Evolutionary conservation across 2,888 invertebrate species (phyloP).

Genomic region (Hydropsyche betteni): DNA sequence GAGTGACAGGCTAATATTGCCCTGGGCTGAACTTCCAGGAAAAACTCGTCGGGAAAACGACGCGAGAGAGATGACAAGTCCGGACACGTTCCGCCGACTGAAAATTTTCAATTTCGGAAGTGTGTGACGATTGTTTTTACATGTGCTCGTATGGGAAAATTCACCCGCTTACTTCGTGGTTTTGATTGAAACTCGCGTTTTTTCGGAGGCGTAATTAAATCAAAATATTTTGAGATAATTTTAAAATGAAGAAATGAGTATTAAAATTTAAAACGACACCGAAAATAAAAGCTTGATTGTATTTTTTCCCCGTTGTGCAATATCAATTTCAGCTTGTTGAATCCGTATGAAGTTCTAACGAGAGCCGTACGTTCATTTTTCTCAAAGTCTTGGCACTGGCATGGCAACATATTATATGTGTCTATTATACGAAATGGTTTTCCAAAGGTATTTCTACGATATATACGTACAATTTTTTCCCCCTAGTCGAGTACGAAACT

Average conservation of each 20-base stretch:
- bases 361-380: conserved; percentile 14
- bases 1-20: conserved; percentile 33
- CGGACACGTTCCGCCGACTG: conserved; percentile 2
- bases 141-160: too few species aligned
- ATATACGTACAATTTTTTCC: conserved; percentile 27
- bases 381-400: conserved; percentile 21
- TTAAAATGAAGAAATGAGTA: too few species aligned
- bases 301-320: not conserved
- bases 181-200: too few species aligned
- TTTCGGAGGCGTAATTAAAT: too few species aligned
- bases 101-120: too few species aligned
- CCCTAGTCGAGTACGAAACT: conserved; percentile 20
- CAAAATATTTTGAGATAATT: too few species aligned
- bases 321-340: conserved; percentile 27
- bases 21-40: not conserved
- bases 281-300: not conserved
- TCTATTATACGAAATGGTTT: conserved; percentile 19
- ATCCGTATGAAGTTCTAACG: conserved; percentile 24
- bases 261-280: too few species aligned
- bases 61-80: conserved; percentile 30
- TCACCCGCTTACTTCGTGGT: too few species aligned
- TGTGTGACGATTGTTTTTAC: too few species aligned
- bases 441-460: not conserved
- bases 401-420: conserved; percentile 9
- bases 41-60: not conserved